These are phyloP conservation scores for Cheilosia impressa DNA, from an alignment of 2,888 invertebrate genomes.

Conservation along the genomic window DNA sequence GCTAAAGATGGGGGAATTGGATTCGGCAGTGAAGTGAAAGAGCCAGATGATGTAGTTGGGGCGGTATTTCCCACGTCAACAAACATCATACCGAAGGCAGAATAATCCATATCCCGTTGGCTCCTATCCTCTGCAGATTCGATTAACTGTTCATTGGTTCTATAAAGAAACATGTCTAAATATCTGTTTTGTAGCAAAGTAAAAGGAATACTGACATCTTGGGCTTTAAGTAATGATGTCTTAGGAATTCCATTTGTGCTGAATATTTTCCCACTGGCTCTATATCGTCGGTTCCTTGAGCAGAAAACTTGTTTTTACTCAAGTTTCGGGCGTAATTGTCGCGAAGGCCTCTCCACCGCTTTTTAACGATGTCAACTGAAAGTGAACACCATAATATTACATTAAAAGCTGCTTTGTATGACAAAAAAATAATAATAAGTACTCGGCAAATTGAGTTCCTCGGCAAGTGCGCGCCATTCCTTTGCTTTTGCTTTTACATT, in stretches of 20 bases:
- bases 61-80: background rate
- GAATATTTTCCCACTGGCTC: background rate
- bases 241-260: background rate
- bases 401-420: background rate
- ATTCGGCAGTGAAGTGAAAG: background rate
- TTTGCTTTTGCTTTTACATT: conserved; percentile 1
- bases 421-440: background rate
- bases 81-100: background rate
- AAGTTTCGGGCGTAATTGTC: background rate
- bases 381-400: background rate
- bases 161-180: background rate
- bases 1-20: background rate
- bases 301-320: background rate
- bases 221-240: background rate
- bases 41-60: background rate
- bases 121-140: background rate
- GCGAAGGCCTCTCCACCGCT: background rate
- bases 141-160: background rate
- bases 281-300: background rate
- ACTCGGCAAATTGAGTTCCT: background rate
- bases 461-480: background rate
- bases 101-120: background rate
- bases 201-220: background rate
- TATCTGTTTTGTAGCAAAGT: background rate
- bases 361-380: background rate